A percentile compares a stretch with the other conserved stretches of the same genome.
phyloP scores from a whole-genome alignment of 2,113 vertebrate species.

The Cyprinodon tularosa region DNA sequence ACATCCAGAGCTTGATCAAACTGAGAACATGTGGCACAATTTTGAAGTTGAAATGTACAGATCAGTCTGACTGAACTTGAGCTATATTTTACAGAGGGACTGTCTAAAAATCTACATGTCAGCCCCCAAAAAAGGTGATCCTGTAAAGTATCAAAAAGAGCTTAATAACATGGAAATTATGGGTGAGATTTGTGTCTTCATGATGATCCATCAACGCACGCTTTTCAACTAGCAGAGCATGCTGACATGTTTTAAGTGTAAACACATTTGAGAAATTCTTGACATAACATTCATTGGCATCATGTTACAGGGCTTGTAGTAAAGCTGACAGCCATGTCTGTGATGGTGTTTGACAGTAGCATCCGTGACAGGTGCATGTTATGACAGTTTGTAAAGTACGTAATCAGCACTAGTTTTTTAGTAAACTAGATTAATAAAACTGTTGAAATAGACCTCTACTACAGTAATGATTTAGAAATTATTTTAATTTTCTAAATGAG shows the following conservation, averaged over 20 bases:
- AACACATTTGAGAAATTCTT: background rate
- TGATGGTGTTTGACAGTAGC: background rate
- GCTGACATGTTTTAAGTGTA: background rate
- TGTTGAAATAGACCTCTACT: background rate
- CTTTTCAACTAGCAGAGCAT: background rate
- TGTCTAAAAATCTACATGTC: no score
- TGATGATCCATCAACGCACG: background rate
- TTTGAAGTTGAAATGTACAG: background rate
- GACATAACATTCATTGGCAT: background rate
- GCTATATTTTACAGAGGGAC: background rate
- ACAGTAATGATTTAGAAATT: background rate
- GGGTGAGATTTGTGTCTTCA: background rate
- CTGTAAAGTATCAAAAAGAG: background rate
- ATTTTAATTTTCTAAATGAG: background rate
- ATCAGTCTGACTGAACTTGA: background rate
- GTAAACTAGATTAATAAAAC: background rate
- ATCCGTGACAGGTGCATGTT: background rate
- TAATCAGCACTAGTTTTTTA: background rate
- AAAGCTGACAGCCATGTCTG: constrained; percentile 4
- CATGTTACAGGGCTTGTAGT: background rate
- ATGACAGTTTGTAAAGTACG: background rate
- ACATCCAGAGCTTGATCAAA: no score
- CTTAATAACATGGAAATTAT: background rate
- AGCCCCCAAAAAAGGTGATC: background rate
- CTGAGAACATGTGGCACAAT: no score